Percentiles rank a stretch among this genome's conserved stretches.
phyloP scores from a whole-genome alignment of 2,888 invertebrate species.

The Tachystola acroxantha region DNA sequence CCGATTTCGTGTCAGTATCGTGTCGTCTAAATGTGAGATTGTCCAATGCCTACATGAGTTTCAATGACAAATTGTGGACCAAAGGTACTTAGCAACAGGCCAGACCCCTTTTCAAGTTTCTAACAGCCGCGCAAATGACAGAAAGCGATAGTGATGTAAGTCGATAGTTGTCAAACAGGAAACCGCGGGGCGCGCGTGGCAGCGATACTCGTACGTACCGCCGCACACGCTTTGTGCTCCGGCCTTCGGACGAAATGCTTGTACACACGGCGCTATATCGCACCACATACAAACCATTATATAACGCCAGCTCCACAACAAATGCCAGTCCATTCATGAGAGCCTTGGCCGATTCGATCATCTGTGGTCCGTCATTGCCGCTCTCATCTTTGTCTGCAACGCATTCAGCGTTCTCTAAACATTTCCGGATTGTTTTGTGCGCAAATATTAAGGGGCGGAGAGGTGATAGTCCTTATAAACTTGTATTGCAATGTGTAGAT shows the following conservation, averaged over 20 bases:
- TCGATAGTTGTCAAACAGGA: constrained; percentile 77
- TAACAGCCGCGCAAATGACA: constrained; percentile 67
- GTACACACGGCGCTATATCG: constrained; percentile 31
- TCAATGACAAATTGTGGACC: constrained; percentile 56
- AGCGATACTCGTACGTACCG: too few species aligned
- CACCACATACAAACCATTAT: constrained; percentile 59
- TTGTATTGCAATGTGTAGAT: too few species aligned
- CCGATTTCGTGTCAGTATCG: too few species aligned
- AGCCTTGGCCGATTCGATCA: constrained; percentile 41
- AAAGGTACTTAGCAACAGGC: constrained; percentile 63
- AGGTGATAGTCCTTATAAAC: too few species aligned
- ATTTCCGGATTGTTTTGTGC: constrained; percentile 31
- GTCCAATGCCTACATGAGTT: too few species aligned
- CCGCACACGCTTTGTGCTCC: constrained; percentile 60
- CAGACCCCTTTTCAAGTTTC: constrained; percentile 69
- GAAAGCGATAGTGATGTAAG: constrained; percentile 77
- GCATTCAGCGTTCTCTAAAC: constrained; percentile 19
- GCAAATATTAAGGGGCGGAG: constrained; percentile 18
- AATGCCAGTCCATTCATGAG: constrained; percentile 65
- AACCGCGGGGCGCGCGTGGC: constrained; percentile 71
- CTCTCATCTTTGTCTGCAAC: constrained; percentile 19
- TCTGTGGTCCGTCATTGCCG: constrained; percentile 39
- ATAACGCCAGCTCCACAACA: constrained; percentile 56
- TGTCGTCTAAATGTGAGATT: too few species aligned
- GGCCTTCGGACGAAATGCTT: constrained; percentile 68